Evolutionary conservation across 2,888 invertebrate species (phyloP), one percentile per base, ranked within the genome.

Genomic region (Synergus itoensis): DNA sequence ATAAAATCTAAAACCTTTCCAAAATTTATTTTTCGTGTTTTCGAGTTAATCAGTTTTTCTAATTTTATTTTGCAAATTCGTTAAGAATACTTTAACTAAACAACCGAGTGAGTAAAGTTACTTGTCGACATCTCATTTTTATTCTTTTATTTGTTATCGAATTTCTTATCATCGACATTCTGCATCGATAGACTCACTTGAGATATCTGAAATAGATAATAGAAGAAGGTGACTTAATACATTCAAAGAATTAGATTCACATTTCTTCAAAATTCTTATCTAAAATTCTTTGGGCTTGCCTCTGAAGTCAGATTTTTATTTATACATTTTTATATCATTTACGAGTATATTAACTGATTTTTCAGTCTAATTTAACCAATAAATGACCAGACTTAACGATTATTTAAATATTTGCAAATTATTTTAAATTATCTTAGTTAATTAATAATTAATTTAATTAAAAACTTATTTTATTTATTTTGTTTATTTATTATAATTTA

Each of bases 91-190:
- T 53, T 2, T n/a, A 28, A 3, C 18, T 18, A 21, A 11, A 3
- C 60, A 21, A 60, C 3, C 18, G 11, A 18, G 9, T 21, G 11
- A 18, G 9, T 21, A 60, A 60, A 60, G 21, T 18, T 21, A 21
- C 4, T 60, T 21, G 21, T 9, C 11, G 11, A 18, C 21, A 11
- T 18, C 11, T 48, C 60, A 60, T 21, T 60, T 18, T 18, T 12
- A 7, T 18, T 60, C 18, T 60, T 11, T 11, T 11, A 9, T 60
- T n/a, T 12, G 60, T 60, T 60, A 60, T 60, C 60, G 21, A 60
- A 60, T 21, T 60, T 60, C 60, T 60, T 60, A 60, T 60, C 60
- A 60, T 21, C 4, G 21, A 60, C 60, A 60, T 60, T 11, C 60
- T 60, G 9, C 11, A 60, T 60, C 12, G 60, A 60, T 60, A 21